These are phyloP conservation scores for Temnothorax ravouxi DNA, from an alignment of 2,888 invertebrate genomes.

Conservation along the genomic window DNA sequence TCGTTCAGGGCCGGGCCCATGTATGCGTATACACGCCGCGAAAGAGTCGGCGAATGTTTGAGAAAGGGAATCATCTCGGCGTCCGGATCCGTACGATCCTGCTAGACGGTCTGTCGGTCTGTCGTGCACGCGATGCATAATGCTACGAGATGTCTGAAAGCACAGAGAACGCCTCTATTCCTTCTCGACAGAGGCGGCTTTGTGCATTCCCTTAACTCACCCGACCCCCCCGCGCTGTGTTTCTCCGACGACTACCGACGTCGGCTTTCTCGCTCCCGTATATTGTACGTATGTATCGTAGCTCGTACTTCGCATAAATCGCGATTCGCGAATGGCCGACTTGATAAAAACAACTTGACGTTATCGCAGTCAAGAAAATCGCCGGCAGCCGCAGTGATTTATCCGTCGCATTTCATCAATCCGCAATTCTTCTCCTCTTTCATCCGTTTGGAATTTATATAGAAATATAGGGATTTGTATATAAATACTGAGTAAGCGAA, in stretches of 20 bases:
- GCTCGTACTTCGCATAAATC: constrained; percentile 38
- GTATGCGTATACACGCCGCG: too few relatives aligned
- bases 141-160: constrained; percentile 73
- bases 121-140: constrained; percentile 73
- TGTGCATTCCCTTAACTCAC: constrained; percentile 72
- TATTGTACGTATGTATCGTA: constrained; percentile 5
- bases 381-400: constrained; percentile 15
- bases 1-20: not conserved
- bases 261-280: constrained; percentile 34
- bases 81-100: constrained; percentile 54
- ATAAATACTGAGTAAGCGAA: not conserved
- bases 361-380: constrained; percentile 28
- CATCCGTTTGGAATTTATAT: constrained; percentile 11
- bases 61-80: constrained; percentile 5
- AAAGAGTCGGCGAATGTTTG: not conserved
- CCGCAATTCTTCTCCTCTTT: not conserved
- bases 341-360: constrained; percentile 46
- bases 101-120: constrained; percentile 66
- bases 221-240: constrained; percentile 56
- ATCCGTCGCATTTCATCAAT: constrained; percentile 26
- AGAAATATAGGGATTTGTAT: not conserved
- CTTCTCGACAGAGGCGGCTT: constrained; percentile 75
- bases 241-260: constrained; percentile 57
- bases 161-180: constrained; percentile 76
- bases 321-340: constrained; percentile 28